A percentile compares a stretch with the other conserved stretches of the same genome.
Evolutionary conservation across 2,888 invertebrate species (phyloP).

Genomic region (Mesochorus sp.): DNA sequence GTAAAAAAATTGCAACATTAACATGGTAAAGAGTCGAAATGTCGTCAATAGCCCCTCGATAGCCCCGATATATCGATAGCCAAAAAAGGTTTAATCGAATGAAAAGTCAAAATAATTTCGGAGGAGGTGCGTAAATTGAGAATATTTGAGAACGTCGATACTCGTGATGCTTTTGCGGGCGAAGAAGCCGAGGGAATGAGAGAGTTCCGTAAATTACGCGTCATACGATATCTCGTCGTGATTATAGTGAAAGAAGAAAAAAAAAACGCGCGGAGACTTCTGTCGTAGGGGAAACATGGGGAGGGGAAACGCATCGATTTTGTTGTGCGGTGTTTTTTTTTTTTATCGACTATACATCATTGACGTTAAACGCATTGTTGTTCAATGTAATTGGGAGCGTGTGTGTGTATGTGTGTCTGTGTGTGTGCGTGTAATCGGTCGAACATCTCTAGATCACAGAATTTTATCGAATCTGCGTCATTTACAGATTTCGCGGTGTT

Average conservation of each 20-base stretch:
- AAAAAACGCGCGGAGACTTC: background rate
- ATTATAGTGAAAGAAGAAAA: conserved; percentile 14
- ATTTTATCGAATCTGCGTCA: background rate
- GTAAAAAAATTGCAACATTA: background rate
- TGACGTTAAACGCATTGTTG: conserved; percentile 18
- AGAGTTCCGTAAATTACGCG: conserved; percentile 18
- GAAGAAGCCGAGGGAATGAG: background rate
- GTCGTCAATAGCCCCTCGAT: too few relatives aligned
- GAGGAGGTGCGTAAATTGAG: background rate
- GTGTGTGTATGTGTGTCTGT: background rate
- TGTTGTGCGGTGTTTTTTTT: conserved; percentile 17
- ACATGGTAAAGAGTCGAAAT: too few relatives aligned
- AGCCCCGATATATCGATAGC: background rate
- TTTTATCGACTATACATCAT: background rate
- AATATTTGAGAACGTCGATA: conserved; percentile 11
- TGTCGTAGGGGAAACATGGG: background rate
- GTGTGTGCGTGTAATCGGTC: too few relatives aligned
- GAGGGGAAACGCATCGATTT: conserved; percentile 2
- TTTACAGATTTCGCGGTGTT: conserved; percentile 6
- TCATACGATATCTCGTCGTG: conserved; percentile 31
- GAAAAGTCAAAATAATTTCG: background rate
- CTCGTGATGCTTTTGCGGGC: background rate
- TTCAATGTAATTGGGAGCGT: conserved; percentile 16
- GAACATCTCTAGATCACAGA: background rate
- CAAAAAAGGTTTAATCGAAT: background rate